These are phyloP conservation scores for Barypeithes pellucidus DNA, from an alignment of 2,888 invertebrate genomes.

Conservation along the genomic window DNA sequence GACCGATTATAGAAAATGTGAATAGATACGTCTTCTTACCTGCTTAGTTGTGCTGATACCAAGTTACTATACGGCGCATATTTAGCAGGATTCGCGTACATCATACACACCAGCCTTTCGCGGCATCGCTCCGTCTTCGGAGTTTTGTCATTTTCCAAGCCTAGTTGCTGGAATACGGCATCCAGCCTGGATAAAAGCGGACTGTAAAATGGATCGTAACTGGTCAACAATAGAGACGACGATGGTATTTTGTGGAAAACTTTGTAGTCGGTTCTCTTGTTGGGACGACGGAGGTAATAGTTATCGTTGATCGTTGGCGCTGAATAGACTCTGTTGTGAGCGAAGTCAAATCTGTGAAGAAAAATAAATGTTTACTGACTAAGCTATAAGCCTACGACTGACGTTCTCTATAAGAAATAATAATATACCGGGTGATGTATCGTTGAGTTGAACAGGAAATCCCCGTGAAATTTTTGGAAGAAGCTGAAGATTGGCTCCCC, in stretches of 20 bases:
- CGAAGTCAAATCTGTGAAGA: constrained; percentile 72
- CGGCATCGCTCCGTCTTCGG: constrained; percentile 81
- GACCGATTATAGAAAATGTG: not conserved
- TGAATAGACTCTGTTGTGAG: constrained; percentile 74
- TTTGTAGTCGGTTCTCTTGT: constrained; percentile 80
- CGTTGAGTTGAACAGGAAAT: too few relatives aligned
- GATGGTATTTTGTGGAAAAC: constrained; percentile 90
- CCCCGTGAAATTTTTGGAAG: too few relatives aligned
- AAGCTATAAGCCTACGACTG: too few relatives aligned
- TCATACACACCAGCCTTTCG: constrained; percentile 88
- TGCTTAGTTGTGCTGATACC: constrained; percentile 89
- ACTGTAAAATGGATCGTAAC: constrained; percentile 93
- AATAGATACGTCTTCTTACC: constrained; percentile 72
- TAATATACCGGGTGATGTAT: too few relatives aligned
- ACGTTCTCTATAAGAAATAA: too few relatives aligned
- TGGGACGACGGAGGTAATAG: constrained; percentile 78
- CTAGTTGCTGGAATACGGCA: constrained; percentile 84
- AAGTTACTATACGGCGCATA: constrained; percentile 92
- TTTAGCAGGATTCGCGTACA: constrained; percentile 91
- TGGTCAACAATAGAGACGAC: constrained; percentile 86
- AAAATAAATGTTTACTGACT: not conserved
- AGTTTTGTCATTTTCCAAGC: constrained; percentile 68
- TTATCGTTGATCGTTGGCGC: constrained; percentile 73
- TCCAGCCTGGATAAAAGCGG: constrained; percentile 88
- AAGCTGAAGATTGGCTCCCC: too few relatives aligned